Base-by-base conservation (phyloP, 2,888 invertebrate species). In the Lamellibrachia columna region DNA sequence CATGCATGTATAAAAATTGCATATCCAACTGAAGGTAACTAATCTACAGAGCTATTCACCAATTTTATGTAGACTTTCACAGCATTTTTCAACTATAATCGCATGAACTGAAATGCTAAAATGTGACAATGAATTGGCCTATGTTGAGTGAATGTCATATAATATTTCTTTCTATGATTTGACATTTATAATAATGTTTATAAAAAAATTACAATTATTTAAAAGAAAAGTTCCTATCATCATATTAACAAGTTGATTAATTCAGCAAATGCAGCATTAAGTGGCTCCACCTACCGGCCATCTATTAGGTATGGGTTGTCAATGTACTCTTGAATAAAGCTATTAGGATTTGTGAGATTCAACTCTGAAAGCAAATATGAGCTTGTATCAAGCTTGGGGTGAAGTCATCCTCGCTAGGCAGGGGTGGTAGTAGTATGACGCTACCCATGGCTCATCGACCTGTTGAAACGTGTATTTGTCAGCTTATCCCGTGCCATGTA, bases 241-340 rank as follows among this genome's bases (percentile, higher is more conserved):
- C 11, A 15, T 75, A 11, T 6, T 6, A 75, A 22, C 75, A 75
- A 22, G 15, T 15, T 75, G 75, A 75, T 75, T 75, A 22, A 75
- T 75, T 15, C 28, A 91, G 22, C 90, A 90, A 15, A 90, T 90
- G 15, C 15, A 53, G 0, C 75, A 75, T 75, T 75, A 22, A 11
- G 75, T 75, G 22, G 22, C 22, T 75, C 22, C n/a, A 92, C 94
- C 94, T 93, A 96, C 96, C 98, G 98, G 1, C 98, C 98, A 96
- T 98, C 98, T 3, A 99, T 98, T 40, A 99, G 97, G 95, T 98
- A 98, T 6, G 99, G 99, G 94, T 98, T 98, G 94, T 98, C 98
- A 52, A 99, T 97, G 96, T 98, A 99, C 96, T 99, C 98, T 96
- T 99, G 99, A 3, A 99, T 97, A 96, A 99, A 99, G 92, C 98